Conservation (phyloP, 2,888 invertebrate genomes). For the Ichneumon xanthorius region DNA sequence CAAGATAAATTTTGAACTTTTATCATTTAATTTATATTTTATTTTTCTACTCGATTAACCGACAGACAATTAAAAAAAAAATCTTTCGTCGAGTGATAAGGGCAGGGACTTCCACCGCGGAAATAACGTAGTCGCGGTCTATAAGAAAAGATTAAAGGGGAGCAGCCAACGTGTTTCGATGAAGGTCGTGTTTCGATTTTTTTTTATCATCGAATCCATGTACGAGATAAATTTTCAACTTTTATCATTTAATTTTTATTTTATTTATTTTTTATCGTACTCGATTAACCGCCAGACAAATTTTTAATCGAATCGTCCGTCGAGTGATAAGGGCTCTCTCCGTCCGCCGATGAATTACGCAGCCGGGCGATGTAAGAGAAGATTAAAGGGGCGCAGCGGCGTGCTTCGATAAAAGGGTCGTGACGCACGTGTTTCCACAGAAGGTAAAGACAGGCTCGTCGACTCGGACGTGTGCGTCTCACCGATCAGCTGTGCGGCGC, state of each 20-base stretch:
- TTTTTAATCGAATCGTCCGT: background rate
- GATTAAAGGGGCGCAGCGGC: background rate
- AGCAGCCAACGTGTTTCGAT: background rate
- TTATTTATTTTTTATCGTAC: background rate
- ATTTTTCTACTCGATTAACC: too few relatives aligned
- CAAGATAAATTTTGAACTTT: background rate
- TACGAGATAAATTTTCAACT: background rate
- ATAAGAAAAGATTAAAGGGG: background rate
- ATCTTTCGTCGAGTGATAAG: background rate
- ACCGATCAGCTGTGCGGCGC: conserved; percentile 22
- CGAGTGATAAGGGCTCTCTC: background rate
- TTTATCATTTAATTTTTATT: background rate
- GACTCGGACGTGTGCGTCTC: background rate
- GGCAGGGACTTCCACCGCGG: background rate
- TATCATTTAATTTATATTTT: background rate
- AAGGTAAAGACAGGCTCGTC: conserved; percentile 24
- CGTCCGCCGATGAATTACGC: background rate
- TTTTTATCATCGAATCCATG: background rate
- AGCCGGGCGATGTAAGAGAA: background rate
- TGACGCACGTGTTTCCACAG: conserved; percentile 34
- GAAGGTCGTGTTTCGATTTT: background rate
- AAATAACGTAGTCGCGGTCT: background rate
- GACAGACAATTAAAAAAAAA: background rate
- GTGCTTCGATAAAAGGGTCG: background rate
- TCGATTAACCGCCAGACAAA: background rate